phyloP scores from a whole-genome alignment of 2,113 vertebrate species.

The Cyprinodon variegatus region DNA sequence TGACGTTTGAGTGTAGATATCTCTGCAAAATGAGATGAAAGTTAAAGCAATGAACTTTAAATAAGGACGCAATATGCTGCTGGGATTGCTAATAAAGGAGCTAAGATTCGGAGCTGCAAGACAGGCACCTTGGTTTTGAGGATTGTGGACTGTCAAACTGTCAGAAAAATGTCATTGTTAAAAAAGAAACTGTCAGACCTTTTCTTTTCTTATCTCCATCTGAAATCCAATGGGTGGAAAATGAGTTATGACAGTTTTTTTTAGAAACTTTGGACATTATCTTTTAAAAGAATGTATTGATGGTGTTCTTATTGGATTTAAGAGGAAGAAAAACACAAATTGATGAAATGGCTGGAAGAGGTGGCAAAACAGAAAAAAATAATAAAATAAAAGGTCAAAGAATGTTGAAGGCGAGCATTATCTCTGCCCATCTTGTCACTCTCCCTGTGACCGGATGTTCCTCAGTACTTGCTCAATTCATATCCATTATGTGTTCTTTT shows the following conservation, averaged over 20 bases:
- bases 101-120: conserved; percentile 14
- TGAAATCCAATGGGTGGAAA: conserved; percentile 36
- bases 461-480: conserved; percentile 23
- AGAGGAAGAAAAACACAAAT: neutral
- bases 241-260: conserved; percentile 40
- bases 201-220: conserved; percentile 27
- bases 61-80: conserved; percentile 29
- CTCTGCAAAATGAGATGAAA: conserved; percentile 51
- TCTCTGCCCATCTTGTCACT: conserved; percentile 47
- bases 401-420: conserved; percentile 23
- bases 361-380: conserved; percentile 26
- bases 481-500: conserved; percentile 7
- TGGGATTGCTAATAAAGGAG: conserved; percentile 60
- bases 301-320: conserved; percentile 14
- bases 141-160: conserved; percentile 59
- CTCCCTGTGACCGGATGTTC: conserved; percentile 39
- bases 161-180: conserved; percentile 33
- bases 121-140: conserved; percentile 30
- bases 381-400: conserved; percentile 37
- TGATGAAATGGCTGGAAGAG: conserved; percentile 34
- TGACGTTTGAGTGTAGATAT: conserved; percentile 28
- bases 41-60: conserved; percentile 57
- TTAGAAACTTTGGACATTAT: conserved; percentile 34
- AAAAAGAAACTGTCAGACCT: conserved; percentile 47
- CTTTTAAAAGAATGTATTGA: conserved; percentile 46